Conservation (phyloP, 1,140 invertebrate species). For the Drosophila ironensis region DNA sequence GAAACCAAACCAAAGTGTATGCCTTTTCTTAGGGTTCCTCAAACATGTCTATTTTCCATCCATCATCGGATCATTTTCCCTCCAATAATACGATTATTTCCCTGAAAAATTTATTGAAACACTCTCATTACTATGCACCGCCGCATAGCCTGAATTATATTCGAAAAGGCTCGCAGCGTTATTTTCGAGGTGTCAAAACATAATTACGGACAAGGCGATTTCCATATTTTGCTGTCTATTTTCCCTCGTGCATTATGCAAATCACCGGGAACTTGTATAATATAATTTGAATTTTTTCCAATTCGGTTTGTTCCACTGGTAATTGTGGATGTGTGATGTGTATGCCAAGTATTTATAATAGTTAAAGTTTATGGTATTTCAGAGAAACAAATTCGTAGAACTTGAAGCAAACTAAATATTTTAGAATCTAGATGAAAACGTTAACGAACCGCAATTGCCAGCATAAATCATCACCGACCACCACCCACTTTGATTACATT, state of each 20-base stretch:
- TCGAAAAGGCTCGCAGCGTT: slow-evolving; percentile 10
- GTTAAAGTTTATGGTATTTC: background rate
- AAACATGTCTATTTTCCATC: slow-evolving; percentile 34
- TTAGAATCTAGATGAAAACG: background rate
- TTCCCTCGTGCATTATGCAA: slow-evolving; percentile 25
- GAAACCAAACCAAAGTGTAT: slow-evolving; percentile 15
- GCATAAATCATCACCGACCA: slow-evolving; percentile 5
- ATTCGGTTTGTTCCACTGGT: slow-evolving; percentile 4
- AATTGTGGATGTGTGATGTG: slow-evolving; percentile 43
- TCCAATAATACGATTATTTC: slow-evolving; percentile 16
- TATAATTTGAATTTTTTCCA: slow-evolving; percentile 25
- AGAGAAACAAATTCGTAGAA: too few relatives aligned
- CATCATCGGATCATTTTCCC: slow-evolving; percentile 25
- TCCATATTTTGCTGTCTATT: slow-evolving; percentile 4
- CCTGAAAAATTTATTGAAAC: slow-evolving; percentile 13
- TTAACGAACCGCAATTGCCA: background rate
- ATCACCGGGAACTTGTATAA: slow-evolving; percentile 14
- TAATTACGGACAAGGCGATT: slow-evolving; percentile 49
- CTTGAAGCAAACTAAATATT: too few relatives aligned
- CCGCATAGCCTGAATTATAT: background rate
- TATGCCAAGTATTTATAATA: background rate
- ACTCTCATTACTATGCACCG: slow-evolving; percentile 34
- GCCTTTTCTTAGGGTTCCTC: background rate
- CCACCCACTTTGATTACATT: slow-evolving; percentile 18
- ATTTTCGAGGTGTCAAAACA: slow-evolving; percentile 58